Percentiles rank a stretch among this genome's conserved stretches.
Conservation (phyloP, 2,797 vertebrate genomes). For the Enteromius radiatus region DNA sequence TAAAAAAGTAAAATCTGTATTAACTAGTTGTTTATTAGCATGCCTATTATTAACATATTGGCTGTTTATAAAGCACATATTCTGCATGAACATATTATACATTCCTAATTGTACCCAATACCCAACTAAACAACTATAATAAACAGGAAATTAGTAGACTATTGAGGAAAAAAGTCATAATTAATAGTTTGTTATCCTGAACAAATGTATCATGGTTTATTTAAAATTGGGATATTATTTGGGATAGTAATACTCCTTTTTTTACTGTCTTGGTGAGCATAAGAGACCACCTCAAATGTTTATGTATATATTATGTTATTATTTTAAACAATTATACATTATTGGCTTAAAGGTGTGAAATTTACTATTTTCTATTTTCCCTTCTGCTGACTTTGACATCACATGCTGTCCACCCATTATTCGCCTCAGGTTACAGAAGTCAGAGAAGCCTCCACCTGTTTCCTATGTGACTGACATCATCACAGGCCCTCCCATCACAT, state of each 20-base stretch:
- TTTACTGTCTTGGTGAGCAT: not conserved
- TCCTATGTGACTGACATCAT: constrained; percentile 71
- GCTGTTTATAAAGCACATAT: not conserved
- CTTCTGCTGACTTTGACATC: not conserved
- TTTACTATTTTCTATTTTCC: not conserved
- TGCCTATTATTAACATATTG: not conserved
- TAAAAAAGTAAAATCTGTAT: too few species aligned
- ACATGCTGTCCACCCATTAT: not conserved
- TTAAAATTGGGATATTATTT: not conserved
- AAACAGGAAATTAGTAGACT: not conserved
- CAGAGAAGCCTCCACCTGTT: constrained; percentile 85
- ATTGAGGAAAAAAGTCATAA: not conserved
- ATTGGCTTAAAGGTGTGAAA: not conserved
- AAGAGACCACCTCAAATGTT: not conserved
- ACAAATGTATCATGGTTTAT: not conserved
- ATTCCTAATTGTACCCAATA: not conserved
- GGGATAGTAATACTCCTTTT: not conserved
- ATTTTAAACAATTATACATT: not conserved
- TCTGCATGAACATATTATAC: not conserved
- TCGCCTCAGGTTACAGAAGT: not conserved
- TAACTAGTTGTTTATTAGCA: not conserved
- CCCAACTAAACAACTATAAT: not conserved
- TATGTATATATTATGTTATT: not conserved
- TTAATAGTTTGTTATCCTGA: not conserved
- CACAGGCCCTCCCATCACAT: constrained; percentile 84